Conservation (phyloP, 2,113 vertebrate genomes). For the Telmatochromis brichardi region DNA sequence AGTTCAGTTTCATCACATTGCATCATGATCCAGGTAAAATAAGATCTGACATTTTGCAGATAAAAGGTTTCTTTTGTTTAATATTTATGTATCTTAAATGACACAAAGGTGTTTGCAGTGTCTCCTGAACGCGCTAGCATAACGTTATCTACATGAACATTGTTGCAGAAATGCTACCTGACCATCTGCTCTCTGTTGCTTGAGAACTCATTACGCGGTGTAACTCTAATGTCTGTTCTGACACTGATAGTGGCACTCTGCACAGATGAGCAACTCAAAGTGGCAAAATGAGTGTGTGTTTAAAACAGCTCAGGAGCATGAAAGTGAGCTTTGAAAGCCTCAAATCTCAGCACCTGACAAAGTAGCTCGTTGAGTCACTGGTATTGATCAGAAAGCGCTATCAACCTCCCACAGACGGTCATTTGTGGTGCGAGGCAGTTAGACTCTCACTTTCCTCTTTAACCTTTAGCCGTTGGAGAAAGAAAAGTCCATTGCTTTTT, state of each 20-base stretch:
- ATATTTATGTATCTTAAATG: not conserved
- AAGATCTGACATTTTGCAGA: not conserved
- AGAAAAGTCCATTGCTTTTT: not conserved
- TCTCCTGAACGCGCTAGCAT: not conserved
- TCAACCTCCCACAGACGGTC: conserved; percentile 4
- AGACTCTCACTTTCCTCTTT: not conserved
- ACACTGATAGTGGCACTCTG: not conserved
- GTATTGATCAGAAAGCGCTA: conserved; percentile 25
- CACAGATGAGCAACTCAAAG: conserved; percentile 14
- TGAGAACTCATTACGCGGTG: not conserved
- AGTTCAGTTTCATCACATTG: not conserved
- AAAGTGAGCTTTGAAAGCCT: conserved; percentile 3
- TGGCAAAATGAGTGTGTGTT: not conserved
- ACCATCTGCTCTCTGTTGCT: not conserved
- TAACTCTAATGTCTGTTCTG: not conserved
- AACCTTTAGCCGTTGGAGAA: not conserved
- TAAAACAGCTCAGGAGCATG: not conserved
- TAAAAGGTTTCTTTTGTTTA: not conserved
- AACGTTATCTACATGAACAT: not conserved
- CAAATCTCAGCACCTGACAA: not conserved
- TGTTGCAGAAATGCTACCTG: too few relatives aligned
- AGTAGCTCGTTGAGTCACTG: not conserved
- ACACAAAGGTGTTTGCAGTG: not conserved
- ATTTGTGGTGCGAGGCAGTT: not conserved
- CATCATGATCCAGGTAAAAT: not conserved